Base-by-base conservation (phyloP, 2,888 invertebrate genomes). In the Apodemia hepburni region DNA sequence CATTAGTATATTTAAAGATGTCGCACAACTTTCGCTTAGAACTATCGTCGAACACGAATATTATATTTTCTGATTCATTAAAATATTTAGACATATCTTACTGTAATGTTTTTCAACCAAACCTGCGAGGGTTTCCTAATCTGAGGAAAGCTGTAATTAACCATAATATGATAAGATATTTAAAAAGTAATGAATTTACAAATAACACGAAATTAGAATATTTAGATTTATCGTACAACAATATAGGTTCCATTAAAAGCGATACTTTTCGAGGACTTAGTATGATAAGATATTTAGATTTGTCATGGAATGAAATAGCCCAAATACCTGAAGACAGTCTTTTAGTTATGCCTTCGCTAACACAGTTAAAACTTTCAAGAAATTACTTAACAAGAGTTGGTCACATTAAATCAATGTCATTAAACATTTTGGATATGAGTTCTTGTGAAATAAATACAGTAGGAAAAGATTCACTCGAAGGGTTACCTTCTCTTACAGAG, bases 251-350 rank as follows among this genome's bases (percentile, higher is more conserved):
- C 0, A 75, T 96, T 29, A 93, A 93, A 69, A 79, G 82, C 62
- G 92, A 93, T 67, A 93, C 94, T 0, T 96, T 96, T 76, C 82
- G 83, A 59, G 92, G 92, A 12, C 75, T 96, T 3, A 82, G 81
- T 66, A 84, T 92, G 67, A 76, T 96, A 6, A 92, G 93, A 70
- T 79, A 86, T 66, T 81, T 96, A 60, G 95, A 96, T 79, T 80
- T 96, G 67, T 96, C 96, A 0, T 93, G 92, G 79, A 96, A 96
- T 78, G 93, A 93, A 78, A 92, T 96, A 62, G 92, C 92, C 0
- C 75, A 79, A 7, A 76, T 96, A 68, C 93, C 94, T 63, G 90
- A 93, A 67, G 89, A 93, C 58, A 86, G 93, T 3, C 93, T 96
- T 69, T 78, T 87, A 45, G 89, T 93, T 68, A 95, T 94, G 79